Evolutionary conservation across 2,797 vertebrate species (phyloP), one percentile per base, ranked within the genome.

Genomic region (Clarias fuscus): DNA sequence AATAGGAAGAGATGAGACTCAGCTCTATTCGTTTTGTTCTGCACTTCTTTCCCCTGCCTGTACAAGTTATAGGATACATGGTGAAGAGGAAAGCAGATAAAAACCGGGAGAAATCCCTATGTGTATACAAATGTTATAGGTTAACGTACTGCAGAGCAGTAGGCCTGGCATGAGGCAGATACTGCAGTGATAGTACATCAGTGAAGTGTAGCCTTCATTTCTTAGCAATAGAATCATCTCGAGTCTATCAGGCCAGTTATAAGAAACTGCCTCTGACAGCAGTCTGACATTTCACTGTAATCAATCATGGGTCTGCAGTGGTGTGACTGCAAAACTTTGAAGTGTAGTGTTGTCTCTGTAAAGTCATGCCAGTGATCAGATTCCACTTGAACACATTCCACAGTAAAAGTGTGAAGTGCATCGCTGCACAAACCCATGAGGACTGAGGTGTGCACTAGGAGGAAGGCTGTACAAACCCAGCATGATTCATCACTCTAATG

Each of bases 1-100:
- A 10, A 76, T 17, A 83, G 84, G 86, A 61, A 83, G 70, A 88
- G 84, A 85, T 22, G 61, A 88, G 79, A 89, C 80, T 85, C 27
- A 56, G 30, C 75, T 72, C 59, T 37, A 13, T 83, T 40, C 80
- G 72, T 80, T 85, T 70, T 75, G 82, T 85, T 43, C 61, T 56
- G 33, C 82, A 43, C n/a, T 75, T 53, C 18, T 76, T 64, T 18
- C 17, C 85, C 33, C 43, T 53, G 48, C 82, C 80, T 79, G 79
- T 18, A 67, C 58, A 56, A n/a, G 72, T 53, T 70, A 73, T 22
- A 78, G 48, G 24, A 56, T n/a, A 64, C 78, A 78, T 58, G 7
- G 62, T 77, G 43, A 43, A 53, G 75, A 85, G 78, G 82, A 72
- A 56, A 33, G 67, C 30, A 76, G 62, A 76, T 65, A 61, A 72